A percentile compares a stretch with the other conserved stretches of the same genome.
phyloP scores from a whole-genome alignment of 2,113 vertebrate genomes.

The Orcinus orca region DNA sequence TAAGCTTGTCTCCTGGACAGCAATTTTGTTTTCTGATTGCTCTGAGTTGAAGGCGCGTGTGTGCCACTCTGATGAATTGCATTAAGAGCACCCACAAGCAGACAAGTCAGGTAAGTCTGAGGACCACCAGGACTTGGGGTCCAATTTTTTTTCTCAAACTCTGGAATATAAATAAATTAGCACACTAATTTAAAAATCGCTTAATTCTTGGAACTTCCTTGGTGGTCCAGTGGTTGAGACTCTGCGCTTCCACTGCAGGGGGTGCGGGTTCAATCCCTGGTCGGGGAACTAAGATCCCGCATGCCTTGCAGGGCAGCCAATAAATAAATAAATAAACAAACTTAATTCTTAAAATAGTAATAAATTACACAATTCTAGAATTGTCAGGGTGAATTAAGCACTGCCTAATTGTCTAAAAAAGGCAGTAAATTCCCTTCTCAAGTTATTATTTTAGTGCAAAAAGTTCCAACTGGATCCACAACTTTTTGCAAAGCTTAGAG shows the following conservation, averaged over 20 bases:
- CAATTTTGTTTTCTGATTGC: conserved; percentile 49
- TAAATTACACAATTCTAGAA: background rate
- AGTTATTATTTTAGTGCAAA: background rate
- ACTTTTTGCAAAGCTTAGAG: background rate
- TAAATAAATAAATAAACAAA: background rate
- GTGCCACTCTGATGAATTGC: background rate
- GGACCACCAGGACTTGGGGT: background rate
- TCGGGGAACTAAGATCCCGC: background rate
- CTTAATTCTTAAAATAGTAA: background rate
- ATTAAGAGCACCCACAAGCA: background rate
- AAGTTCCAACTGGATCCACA: background rate
- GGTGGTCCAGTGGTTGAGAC: background rate
- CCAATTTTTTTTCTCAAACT: background rate
- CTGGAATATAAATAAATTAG: background rate
- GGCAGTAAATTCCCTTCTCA: background rate
- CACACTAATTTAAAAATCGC: conserved; percentile 3
- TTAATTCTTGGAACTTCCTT: background rate
- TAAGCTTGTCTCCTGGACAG: conserved; percentile 44
- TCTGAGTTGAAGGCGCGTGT: conserved; percentile 21
- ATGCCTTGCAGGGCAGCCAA: background rate
- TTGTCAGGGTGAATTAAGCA: background rate
- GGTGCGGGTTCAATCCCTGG: background rate
- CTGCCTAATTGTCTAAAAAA: background rate
- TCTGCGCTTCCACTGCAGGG: background rate
- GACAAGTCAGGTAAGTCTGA: background rate